Percentiles rank a stretch among this genome's conserved stretches.
These are phyloP conservation scores for Caenorhabditis doughertyi DNA, from an alignment of 2,888 invertebrate genomes.

Conservation along the genomic window DNA sequence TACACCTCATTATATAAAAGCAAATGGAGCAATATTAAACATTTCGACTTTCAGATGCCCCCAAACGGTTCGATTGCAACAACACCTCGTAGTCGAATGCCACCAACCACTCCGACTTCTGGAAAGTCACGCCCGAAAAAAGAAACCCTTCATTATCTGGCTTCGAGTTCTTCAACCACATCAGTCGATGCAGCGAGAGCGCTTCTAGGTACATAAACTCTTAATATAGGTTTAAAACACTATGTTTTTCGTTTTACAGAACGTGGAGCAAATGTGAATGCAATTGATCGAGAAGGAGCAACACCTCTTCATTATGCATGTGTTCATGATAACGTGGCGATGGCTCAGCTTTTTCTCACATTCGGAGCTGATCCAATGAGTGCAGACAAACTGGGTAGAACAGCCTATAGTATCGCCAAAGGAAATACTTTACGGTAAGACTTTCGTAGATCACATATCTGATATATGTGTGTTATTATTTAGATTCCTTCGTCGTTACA, in stretches of 20 bases:
- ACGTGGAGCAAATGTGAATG: constrained; percentile 83
- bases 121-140: constrained; percentile 45
- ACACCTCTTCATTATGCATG: constrained; percentile 79
- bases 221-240: too few relatives aligned
- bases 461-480: too few relatives aligned
- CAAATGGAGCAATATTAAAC: too few relatives aligned
- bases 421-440: constrained; percentile 69
- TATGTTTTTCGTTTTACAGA: constrained; percentile 57
- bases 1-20: constrained; percentile 2
- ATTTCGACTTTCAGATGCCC: constrained; percentile 51
- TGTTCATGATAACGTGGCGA: constrained; percentile 77
- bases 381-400: constrained; percentile 69
- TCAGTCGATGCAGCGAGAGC: constrained; percentile 61
- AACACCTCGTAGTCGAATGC: constrained; percentile 42
- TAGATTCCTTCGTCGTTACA: constrained; percentile 66
- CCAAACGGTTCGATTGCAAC: constrained; percentile 42
- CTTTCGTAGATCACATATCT: too few relatives aligned
- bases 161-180: constrained; percentile 55
- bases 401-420: constrained; percentile 66
- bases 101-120: constrained; percentile 25
- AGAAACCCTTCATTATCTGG: constrained; percentile 58
- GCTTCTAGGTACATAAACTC: constrained; percentile 47
- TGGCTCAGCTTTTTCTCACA: constrained; percentile 76
- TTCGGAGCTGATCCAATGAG: constrained; percentile 74
- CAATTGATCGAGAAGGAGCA: constrained; percentile 82